Conservation (phyloP, 2,888 invertebrate genomes). For the Agrotis puta region DNA sequence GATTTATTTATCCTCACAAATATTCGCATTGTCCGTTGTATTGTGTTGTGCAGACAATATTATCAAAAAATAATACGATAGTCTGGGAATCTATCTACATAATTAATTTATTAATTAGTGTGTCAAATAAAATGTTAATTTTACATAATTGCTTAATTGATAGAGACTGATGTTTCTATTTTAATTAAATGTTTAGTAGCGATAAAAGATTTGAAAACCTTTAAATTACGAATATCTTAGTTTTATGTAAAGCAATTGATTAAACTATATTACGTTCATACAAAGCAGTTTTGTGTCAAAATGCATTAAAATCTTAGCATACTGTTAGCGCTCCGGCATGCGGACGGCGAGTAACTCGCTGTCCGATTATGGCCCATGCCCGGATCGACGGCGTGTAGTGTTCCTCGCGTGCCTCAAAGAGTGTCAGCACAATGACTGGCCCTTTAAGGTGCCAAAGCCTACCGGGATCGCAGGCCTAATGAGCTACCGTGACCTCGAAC, state of each 20-base stretch:
- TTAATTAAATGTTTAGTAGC: not conserved
- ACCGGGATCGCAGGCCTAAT: too few species aligned
- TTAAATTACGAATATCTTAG: not conserved
- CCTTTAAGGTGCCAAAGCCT: too few species aligned
- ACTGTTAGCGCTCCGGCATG: too few species aligned
- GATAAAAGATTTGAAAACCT: not conserved
- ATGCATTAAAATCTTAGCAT: not conserved
- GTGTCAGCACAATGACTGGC: too few species aligned
- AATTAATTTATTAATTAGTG: not conserved
- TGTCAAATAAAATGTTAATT: conserved; percentile 4
- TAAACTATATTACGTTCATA: conserved; percentile 6
- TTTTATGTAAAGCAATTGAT: conserved; percentile 17
- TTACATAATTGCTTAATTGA: conserved; percentile 5
- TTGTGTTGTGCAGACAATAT: not conserved
- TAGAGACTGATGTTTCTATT: not conserved
- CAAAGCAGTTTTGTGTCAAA: not conserved
- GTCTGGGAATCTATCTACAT: conserved; percentile 6
- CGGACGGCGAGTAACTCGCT: too few species aligned
- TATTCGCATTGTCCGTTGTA: not conserved
- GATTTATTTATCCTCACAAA: too few species aligned
- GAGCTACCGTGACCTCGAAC: too few species aligned
- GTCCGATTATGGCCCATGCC: too few species aligned
- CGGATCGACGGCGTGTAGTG: too few species aligned
- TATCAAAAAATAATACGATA: not conserved
- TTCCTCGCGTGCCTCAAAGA: too few species aligned